Base-by-base conservation (phyloP, 2,113 vertebrate genomes). In the Zosterops hypoxanthus region DNA sequence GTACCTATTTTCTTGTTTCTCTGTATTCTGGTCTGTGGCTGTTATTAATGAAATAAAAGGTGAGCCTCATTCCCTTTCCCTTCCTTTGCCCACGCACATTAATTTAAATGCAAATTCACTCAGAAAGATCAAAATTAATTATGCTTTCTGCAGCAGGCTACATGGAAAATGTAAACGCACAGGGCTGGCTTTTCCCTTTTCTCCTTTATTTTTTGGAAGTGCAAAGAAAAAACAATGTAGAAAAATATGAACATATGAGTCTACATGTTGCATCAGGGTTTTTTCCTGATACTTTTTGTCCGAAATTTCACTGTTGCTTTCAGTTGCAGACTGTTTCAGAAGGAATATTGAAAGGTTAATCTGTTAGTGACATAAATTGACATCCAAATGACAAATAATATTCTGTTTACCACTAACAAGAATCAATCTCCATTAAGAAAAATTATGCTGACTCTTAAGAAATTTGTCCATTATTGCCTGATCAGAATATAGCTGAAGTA, bases 71-170 rank as follows among this genome's bases (percentile, higher is more conserved):
- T 82, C 82, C 28, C 56, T 78, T 88, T 78, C 57, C 47, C 31
- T 82, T 85, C 56, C 55, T 85, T 90, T 93, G 75, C 88, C 82
- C 79, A 92, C 23, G 3, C 76, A 81, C 56, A n/a, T 91, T 90
- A 77, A 92, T 92, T 95, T 86, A 96, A 95, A 95, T 97, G 88
- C 82, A 95, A 95, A 95, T 88, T 57, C 73, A 82, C 89, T 66
- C 55, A 66, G 83, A 91, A 93, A 83, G 82, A 95, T 92, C 80
- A 94, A 93, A 96, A 93, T 95, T 92, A 93, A 96, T 97, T 94
- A 92, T 36, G 59, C 72, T 81, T 85, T 77, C 78, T 83, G 53
- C 39, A 92, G 83, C 52, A 84, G 72, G 65, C 53, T 83, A 20
- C 69, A 41, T 14, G 39, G 56, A 88, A 97, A 94, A 88, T 92